phyloP scores from a whole-genome alignment of 2,888 invertebrate species.

The Galeopsomyia nigrocyanea region DNA sequence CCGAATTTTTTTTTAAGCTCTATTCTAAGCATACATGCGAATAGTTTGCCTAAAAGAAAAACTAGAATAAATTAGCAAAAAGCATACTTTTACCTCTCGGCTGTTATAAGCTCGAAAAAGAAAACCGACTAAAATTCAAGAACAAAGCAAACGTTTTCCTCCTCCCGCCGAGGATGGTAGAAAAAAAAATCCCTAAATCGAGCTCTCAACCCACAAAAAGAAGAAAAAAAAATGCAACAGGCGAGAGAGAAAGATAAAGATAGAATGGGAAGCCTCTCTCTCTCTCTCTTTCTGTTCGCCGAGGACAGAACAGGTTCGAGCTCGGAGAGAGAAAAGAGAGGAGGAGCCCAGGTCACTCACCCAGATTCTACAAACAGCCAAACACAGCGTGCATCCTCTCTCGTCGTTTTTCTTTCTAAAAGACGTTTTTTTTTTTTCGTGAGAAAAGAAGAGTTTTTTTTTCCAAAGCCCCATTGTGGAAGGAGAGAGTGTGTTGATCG shows the following conservation, averaged over 20 bases:
- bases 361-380: conserved; percentile 65
- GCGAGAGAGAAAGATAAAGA: conserved; percentile 27
- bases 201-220: neutral
- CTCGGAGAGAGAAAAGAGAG: conserved; percentile 50
- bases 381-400: conserved; percentile 53
- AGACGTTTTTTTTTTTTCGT: conserved; percentile 19
- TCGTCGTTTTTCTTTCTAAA: conserved; percentile 39
- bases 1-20: no score
- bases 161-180: conserved; percentile 26
- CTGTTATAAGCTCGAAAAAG: no score
- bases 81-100: no score
- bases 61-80: conserved; percentile 23
- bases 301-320: no score
- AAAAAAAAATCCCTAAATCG: no score
- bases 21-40: no score
- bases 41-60: neutral
- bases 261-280: conserved; percentile 15
- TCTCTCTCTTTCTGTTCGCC: no score
- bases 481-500: no score
- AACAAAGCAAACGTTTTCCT: neutral
- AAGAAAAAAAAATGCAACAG: conserved; percentile 5
- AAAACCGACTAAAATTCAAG: no score
- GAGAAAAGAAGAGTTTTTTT: conserved; percentile 22
- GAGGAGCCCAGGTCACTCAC: conserved; percentile 65
- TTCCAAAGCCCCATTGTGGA: no score